Conservation (phyloP, 2,888 invertebrate species). For the Drosophila anomelani region DNA sequence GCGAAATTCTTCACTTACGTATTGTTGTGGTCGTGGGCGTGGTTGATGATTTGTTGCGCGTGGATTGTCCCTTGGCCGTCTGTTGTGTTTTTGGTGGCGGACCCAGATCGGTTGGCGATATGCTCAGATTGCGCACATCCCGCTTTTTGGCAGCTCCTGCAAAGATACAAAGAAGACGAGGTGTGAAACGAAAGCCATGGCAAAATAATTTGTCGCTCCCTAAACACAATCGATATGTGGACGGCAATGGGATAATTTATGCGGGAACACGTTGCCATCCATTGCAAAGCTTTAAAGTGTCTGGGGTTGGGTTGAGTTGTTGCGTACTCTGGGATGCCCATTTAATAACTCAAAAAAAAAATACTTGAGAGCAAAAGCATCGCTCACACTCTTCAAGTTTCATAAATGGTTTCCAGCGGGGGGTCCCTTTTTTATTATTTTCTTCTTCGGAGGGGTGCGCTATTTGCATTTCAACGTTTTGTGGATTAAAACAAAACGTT, state of each 20-base stretch:
- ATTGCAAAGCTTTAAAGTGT: constrained; percentile 20
- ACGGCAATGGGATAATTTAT: constrained; percentile 67
- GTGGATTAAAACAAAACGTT: constrained; percentile 75
- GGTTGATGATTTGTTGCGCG: constrained; percentile 77
- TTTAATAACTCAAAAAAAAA: constrained; percentile 36
- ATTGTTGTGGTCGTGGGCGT: constrained; percentile 75
- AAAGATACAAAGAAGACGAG: constrained; percentile 57
- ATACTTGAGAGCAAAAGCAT: constrained; percentile 16
- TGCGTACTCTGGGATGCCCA: constrained; percentile 26
- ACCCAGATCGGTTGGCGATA: constrained; percentile 85
- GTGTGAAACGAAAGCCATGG: constrained; percentile 13
- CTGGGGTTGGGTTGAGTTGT: constrained; percentile 31
- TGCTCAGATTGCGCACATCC: constrained; percentile 85
- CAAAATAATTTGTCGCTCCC: constrained; percentile 19
- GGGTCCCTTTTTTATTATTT: constrained; percentile 9
- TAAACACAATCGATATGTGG: constrained; percentile 18
- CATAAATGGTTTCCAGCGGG: constrained; percentile 26
- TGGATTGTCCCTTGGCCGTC: constrained; percentile 82
- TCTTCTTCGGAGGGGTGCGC: constrained; percentile 11
- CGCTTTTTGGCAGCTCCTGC: constrained; percentile 85
- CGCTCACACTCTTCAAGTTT: constrained; percentile 25
- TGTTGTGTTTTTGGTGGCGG: constrained; percentile 85
- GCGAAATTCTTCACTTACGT: constrained; percentile 79
- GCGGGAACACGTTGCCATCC: constrained; percentile 65
- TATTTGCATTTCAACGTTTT: constrained; percentile 63